phyloP scores from a whole-genome alignment of 2,113 vertebrate genomes.

The Plecturocebus donacophilus region DNA sequence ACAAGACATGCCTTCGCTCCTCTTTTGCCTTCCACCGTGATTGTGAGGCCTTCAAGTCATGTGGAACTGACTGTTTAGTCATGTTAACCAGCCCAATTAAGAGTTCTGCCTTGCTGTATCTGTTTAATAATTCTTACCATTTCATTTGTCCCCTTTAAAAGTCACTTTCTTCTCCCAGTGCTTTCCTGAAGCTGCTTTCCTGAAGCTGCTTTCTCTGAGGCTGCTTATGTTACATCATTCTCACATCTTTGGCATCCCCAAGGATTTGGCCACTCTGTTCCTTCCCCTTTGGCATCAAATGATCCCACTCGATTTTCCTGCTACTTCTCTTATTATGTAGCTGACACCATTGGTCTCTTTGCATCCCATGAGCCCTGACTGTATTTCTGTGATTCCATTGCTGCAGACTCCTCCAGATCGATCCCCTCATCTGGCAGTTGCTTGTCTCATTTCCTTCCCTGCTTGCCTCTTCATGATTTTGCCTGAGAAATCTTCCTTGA shows the following conservation, averaged over 20 bases:
- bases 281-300: accelerated
- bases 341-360: accelerated
- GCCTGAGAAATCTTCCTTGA: not conserved
- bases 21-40: no score
- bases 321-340: not conserved
- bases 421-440: accelerated
- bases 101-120: accelerated
- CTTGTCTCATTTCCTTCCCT: accelerated
- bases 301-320: accelerated
- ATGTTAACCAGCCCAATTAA: not conserved
- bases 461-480: no score
- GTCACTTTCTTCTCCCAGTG: not conserved
- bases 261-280: not conserved
- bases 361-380: accelerated
- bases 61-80: no score
- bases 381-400: no score
- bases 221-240: accelerated
- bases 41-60: no score
- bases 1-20: no score
- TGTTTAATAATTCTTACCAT: no score
- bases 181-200: not conserved
- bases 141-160: not conserved
- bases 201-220: not conserved
- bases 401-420: accelerated
- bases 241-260: accelerated